Evolutionary conservation across 2,888 invertebrate species (phyloP).

Genomic region (Flexamia atlantica): DNA sequence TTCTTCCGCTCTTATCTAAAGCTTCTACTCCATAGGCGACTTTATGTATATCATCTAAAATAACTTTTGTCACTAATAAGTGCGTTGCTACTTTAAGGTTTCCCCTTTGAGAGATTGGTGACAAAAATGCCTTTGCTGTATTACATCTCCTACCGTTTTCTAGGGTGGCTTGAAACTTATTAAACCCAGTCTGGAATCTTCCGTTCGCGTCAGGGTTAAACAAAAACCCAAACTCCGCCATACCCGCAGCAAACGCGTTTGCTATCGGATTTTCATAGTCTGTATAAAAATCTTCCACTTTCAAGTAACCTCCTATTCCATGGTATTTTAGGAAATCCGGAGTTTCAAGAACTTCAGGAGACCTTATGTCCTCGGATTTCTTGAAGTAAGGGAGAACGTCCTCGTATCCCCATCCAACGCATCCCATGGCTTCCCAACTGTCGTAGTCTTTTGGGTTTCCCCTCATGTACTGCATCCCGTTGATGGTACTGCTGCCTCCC

Average conservation of each 20-base stretch:
- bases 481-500: constrained; percentile 69
- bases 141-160: constrained; percentile 65
- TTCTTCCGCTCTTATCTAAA: constrained; percentile 74
- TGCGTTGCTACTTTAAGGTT: constrained; percentile 80
- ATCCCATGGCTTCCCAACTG: constrained; percentile 69
- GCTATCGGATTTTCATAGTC: constrained; percentile 77
- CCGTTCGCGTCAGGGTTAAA: constrained; percentile 70
- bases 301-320: constrained; percentile 83
- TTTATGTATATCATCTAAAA: constrained; percentile 76
- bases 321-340: constrained; percentile 73
- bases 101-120: constrained; percentile 67
- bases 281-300: constrained; percentile 91
- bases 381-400: constrained; percentile 72
- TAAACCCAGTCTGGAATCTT: constrained; percentile 63
- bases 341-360: constrained; percentile 78
- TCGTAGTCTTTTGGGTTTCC: constrained; percentile 69
- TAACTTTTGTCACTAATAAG: constrained; percentile 77
- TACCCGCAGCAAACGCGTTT: constrained; percentile 67
- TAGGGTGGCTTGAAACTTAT: constrained; percentile 65
- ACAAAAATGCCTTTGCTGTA: constrained; percentile 67
- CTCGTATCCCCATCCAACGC: constrained; percentile 70
- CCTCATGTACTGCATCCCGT: constrained; percentile 69
- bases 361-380: constrained; percentile 76
- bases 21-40: constrained; percentile 79
- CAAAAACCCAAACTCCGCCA: constrained; percentile 65